Base-by-base conservation (phyloP, 2,797 vertebrate genomes). In the Rhinichthys osculus region DNA sequence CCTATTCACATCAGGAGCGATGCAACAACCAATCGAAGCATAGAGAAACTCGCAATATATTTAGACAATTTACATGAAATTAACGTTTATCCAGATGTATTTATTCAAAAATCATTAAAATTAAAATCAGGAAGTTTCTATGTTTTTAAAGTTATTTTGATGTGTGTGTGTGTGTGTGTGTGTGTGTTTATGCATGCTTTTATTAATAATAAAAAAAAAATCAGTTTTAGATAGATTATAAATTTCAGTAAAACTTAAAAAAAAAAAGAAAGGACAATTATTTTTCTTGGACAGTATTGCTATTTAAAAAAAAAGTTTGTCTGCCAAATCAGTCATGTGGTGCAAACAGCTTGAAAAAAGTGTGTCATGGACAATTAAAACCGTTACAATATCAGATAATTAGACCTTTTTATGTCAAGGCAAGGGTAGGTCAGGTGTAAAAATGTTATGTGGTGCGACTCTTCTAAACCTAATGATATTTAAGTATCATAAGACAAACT, bases 1-100 rank as follows among this genome's bases (percentile, higher is more conserved):
- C 84, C 84, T 80, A 9, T 88, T 73, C 69, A 85, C 69, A 66
- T 16, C 54, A 64, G 64, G n/a, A 62, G 74, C 33, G 44, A 14
- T 3, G 35, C 4, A 30, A 54, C n/a, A 19, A 40, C 19, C 0
- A 14, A 3, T 66, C 21, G 0, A 23, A 6, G 27, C 69, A 5
- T 8, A 5, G 19, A 21, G 2, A 70, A 33, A 30, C 2, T 14
- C 5, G n/a, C 27, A 30, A 17, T 7, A 66, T 7, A 16, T 30
- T 30, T 30, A 3, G 5, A 3, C 23, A 7, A 33, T 66, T 16
- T 6, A 30, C 13, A 30, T 64, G 2, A 64, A 1, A 3, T 30
- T 7, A 3, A 16, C 4, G n/a, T 2, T 5, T 1, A 62, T 27
- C 9, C 1, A 5, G 10, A 30, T 64, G n/a, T 13, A 62, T 62